Conservation (phyloP, 2,113 vertebrate genomes). For the Gobio gobio region DNA sequence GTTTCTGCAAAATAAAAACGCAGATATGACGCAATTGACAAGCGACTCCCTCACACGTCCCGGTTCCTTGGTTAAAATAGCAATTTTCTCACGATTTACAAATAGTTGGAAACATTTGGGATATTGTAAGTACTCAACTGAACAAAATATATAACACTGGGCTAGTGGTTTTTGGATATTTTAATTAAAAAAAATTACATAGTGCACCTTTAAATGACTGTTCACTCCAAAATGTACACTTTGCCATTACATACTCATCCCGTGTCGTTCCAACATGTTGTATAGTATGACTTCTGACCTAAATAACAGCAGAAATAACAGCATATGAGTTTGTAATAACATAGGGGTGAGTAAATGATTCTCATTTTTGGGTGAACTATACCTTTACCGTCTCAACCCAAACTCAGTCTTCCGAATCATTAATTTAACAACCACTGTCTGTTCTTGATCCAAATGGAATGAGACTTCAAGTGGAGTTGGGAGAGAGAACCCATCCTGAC, state of each 20-base stretch:
- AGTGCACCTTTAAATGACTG: too few species aligned
- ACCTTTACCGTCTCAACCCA: background rate
- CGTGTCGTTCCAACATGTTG: background rate
- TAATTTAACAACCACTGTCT: slow-evolving; percentile 31
- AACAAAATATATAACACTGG: too few species aligned
- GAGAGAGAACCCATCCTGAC: slow-evolving; percentile 45
- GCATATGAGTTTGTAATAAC: background rate
- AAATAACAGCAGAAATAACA: background rate
- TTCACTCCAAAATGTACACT: background rate
- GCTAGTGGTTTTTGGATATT: too few species aligned
- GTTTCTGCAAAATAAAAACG: too few species aligned
- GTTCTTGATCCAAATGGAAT: slow-evolving; percentile 27
- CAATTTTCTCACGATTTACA: too few species aligned
- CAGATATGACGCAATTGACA: too few species aligned
- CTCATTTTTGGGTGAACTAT: background rate
- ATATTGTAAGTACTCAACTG: too few species aligned
- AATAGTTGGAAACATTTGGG: too few species aligned
- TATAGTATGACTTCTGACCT: background rate
- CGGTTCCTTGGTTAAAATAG: too few species aligned
- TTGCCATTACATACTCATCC: background rate
- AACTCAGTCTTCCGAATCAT: slow-evolving; percentile 18
- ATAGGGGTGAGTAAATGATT: background rate
- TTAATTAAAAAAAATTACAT: too few species aligned
- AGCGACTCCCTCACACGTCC: too few species aligned
- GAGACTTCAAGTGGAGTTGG: slow-evolving; percentile 41